Conservation (phyloP, 2,113 vertebrate genomes). For the Aythya baeri region DNA sequence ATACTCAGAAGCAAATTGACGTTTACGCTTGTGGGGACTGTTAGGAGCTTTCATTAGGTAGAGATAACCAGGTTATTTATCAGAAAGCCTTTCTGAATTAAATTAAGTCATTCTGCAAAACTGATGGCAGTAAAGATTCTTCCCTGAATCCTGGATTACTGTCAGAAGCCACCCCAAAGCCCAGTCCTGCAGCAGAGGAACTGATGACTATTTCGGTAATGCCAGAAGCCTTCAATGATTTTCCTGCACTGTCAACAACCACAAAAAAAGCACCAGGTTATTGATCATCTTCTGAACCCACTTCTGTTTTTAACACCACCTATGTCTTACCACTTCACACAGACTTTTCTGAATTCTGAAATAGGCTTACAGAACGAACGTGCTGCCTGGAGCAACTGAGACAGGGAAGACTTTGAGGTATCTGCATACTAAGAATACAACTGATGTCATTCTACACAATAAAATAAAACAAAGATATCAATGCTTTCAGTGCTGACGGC, state of each 20-base stretch:
- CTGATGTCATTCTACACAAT: not conserved
- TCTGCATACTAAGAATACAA: not conserved
- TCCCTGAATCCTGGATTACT: not conserved
- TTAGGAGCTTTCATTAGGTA: not conserved
- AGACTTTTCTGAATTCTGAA: not conserved
- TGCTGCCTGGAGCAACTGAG: not conserved
- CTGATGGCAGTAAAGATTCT: not conserved
- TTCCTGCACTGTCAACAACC: not conserved
- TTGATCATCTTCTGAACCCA: not conserved
- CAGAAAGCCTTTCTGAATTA: not conserved
- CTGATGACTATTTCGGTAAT: not conserved
- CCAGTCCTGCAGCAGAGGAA: not conserved
- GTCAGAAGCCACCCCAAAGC: not conserved
- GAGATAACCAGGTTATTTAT: accelerated
- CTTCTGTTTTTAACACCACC: not conserved
- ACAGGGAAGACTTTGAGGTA: not conserved
- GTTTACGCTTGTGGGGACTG: not conserved
- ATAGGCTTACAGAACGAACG: not conserved
- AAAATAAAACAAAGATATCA: not conserved
- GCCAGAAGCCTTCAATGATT: not conserved
- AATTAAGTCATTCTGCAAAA: not conserved
- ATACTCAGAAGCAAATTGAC: not conserved
- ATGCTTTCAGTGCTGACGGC: too few species aligned
- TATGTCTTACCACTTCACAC: not conserved
- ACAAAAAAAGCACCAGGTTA: not conserved